Conservation (phyloP, 2,113 vertebrate genomes). For the Triplophysa rosa region DNA sequence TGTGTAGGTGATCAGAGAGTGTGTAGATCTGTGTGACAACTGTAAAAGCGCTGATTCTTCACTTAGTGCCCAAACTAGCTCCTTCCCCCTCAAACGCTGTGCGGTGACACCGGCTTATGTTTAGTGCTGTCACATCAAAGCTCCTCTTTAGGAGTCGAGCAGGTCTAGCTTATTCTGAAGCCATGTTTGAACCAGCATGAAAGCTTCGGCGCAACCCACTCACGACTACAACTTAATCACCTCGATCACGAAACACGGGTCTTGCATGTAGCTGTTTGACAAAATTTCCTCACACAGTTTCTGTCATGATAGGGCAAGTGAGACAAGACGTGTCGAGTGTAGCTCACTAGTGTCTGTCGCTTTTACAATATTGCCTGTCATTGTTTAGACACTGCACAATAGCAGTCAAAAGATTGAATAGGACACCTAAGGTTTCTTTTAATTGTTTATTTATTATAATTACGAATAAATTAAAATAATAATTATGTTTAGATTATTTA, state of each 20-base stretch:
- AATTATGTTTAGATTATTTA: no score
- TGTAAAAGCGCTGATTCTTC: conserved; percentile 60
- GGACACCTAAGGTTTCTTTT: no score
- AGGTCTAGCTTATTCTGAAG: conserved; percentile 67
- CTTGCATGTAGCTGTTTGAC: conserved; percentile 59
- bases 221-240: conserved; percentile 65
- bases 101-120: conserved; percentile 60
- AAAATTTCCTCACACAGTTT: conserved; percentile 39
- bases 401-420: neutral
- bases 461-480: no score
- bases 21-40: conserved; percentile 30
- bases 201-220: conserved; percentile 58
- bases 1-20: conserved; percentile 37
- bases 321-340: neutral
- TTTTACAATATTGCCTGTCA: neutral
- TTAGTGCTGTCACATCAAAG: conserved; percentile 70
- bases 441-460: no score
- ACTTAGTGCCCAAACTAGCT: conserved; percentile 57
- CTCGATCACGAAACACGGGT: conserved; percentile 59
- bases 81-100: conserved; percentile 46
- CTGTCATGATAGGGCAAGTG: neutral
- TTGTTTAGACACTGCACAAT: neutral
- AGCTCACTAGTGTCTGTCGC: neutral
- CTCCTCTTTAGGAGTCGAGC: conserved; percentile 67
- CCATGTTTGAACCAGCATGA: conserved; percentile 64